phyloP scores from a whole-genome alignment of 2,797 vertebrate species.

The Gadopsis bispinosus region DNA sequence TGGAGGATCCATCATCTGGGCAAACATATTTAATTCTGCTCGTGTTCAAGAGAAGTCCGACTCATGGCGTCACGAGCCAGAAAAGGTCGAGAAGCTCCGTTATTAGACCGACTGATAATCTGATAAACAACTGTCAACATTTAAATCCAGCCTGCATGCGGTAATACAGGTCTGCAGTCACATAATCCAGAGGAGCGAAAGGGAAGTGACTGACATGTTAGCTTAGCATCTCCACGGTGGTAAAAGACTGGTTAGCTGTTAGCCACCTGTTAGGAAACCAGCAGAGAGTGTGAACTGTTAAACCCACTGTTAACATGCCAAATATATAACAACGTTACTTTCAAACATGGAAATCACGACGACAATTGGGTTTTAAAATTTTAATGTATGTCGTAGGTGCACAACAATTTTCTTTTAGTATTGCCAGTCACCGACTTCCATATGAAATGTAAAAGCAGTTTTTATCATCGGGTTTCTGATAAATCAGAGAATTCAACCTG shows the following conservation, averaged over 20 bases:
- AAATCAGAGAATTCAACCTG: not conserved
- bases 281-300: not conserved
- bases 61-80: not conserved
- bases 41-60: not conserved
- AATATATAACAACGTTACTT: too few species aligned
- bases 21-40: too few species aligned
- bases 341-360: too few species aligned
- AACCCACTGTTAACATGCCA: too few species aligned
- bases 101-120: not conserved
- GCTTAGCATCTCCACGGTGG: slow-evolving; percentile 29
- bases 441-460: not conserved
- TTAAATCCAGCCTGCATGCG: not conserved
- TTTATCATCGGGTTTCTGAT: not conserved
- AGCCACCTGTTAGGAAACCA: not conserved
- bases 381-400: not conserved
- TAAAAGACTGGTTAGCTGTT: slow-evolving; percentile 5
- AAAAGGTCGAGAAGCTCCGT: slow-evolving; percentile 25
- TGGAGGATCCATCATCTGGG: too few species aligned
- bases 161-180: not conserved
- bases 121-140: too few species aligned
- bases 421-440: not conserved
- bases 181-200: slow-evolving; percentile 10
- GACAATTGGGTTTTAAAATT: too few species aligned
- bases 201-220: slow-evolving; percentile 8
- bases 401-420: not conserved